These are phyloP conservation scores for Drosophila dives DNA, from an alignment of 2,888 invertebrate species.

Conservation along the genomic window DNA sequence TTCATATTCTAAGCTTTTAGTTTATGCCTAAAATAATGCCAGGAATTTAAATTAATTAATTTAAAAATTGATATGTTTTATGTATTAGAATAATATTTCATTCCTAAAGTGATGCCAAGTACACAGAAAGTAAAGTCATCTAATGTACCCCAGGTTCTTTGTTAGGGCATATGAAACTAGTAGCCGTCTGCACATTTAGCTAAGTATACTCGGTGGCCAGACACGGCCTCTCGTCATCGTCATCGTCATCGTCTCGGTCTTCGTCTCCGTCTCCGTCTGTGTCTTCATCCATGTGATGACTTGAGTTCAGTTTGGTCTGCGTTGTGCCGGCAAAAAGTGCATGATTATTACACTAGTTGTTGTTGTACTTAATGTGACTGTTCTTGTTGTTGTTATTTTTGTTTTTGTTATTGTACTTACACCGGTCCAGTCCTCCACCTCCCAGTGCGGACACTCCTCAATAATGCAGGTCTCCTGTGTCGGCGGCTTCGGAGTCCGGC, in stretches of 20 bases:
- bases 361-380: conserved; percentile 25
- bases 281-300: conserved; percentile 15
- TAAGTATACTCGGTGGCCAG: conserved; percentile 66
- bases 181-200: conserved; percentile 68
- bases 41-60: no score
- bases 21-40: background rate
- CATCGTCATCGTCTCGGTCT: conserved; percentile 22
- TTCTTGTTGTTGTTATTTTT: conserved; percentile 18
- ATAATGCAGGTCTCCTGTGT: conserved; percentile 93
- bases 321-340: conserved; percentile 57
- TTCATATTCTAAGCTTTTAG: background rate
- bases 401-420: conserved; percentile 87
- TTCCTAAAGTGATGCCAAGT: background rate
- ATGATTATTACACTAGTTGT: conserved; percentile 65
- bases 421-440: conserved; percentile 94
- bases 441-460: conserved; percentile 95
- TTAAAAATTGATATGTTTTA: background rate
- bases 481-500: conserved; percentile 90
- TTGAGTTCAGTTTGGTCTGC: conserved; percentile 25
- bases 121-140: background rate
- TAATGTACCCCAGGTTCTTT: background rate
- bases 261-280: conserved; percentile 7
- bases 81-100: background rate
- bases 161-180: conserved; percentile 41
- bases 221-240: conserved; percentile 57